Percentiles rank a stretch among this genome's conserved stretches.
These are phyloP conservation scores for Deroptyus accipitrinus DNA, from an alignment of 2,113 vertebrate genomes.

Conservation along the genomic window DNA sequence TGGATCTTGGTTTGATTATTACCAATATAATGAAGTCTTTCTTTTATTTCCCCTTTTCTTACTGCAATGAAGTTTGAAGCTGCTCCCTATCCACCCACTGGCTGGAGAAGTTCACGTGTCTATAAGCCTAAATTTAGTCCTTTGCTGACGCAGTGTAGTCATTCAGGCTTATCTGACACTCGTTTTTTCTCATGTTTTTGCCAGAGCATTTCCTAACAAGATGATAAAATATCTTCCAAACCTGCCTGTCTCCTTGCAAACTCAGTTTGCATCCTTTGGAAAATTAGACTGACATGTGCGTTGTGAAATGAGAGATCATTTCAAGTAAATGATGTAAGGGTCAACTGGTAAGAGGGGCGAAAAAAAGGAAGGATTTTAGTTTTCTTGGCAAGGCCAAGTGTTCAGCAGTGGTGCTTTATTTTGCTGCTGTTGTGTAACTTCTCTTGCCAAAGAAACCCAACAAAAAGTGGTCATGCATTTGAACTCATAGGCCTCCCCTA, in stretches of 20 bases:
- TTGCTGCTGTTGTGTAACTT: background rate
- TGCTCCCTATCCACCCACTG: background rate
- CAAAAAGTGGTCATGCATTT: background rate
- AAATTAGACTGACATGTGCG: background rate
- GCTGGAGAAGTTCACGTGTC: background rate
- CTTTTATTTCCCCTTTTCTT: background rate
- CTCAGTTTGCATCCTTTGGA: background rate
- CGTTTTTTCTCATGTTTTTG: background rate
- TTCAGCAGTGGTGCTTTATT: background rate
- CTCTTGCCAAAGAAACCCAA: background rate
- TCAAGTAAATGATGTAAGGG: background rate
- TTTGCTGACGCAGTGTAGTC: background rate
- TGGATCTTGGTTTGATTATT: background rate
- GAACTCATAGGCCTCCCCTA: background rate
- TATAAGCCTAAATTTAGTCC: background rate
- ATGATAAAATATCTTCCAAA: background rate
- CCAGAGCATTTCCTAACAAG: conserved; percentile 6
- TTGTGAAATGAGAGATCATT: background rate
- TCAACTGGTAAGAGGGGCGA: rapidly evolving
- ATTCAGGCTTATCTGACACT: conserved; percentile 11
- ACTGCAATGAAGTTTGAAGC: background rate
- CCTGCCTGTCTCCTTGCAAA: background rate
- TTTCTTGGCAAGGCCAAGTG: background rate
- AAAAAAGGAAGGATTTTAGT: background rate
- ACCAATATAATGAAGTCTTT: background rate